Evolutionary conservation across 2,113 vertebrate species (phyloP).

Genomic region (Maccullochella peelii): DNA sequence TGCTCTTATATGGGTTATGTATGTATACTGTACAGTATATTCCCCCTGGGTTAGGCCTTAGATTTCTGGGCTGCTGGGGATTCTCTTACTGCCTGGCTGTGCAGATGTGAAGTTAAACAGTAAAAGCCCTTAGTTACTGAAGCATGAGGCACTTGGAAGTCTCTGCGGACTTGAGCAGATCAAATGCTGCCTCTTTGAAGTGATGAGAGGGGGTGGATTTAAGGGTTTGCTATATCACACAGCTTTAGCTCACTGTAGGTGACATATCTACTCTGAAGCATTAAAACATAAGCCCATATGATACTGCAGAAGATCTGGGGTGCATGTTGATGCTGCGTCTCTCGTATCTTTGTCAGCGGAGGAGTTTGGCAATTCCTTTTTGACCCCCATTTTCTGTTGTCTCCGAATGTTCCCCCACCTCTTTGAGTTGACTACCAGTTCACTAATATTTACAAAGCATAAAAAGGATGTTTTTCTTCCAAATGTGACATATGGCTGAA

Average conservation of each 20-base stretch:
- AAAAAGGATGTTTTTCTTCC: conserved; percentile 25
- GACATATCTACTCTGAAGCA: not conserved
- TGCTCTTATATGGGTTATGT: not conserved
- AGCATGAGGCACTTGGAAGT: conserved; percentile 44
- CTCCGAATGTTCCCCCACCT: not conserved
- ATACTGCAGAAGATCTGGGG: not conserved
- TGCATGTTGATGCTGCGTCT: conserved; percentile 10
- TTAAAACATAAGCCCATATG: not conserved
- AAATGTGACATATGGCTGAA: conserved; percentile 48
- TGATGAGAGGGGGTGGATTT: conserved; percentile 53
- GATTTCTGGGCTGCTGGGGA: conserved; percentile 40
- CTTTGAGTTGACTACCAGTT: not conserved
- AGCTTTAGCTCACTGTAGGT: conserved; percentile 7
- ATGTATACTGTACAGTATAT: too few species aligned
- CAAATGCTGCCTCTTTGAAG: conserved; percentile 67
- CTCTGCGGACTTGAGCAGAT: conserved; percentile 57
- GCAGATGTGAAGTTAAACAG: conserved; percentile 67
- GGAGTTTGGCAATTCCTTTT: not conserved
- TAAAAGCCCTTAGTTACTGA: conserved; percentile 40
- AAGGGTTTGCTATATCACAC: conserved; percentile 24
- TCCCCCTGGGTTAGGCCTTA: not conserved
- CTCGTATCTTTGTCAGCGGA: not conserved
- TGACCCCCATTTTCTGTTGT: not conserved
- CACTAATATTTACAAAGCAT: conserved; percentile 13
- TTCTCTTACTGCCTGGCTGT: conserved; percentile 39